Evolutionary conservation across 2,113 vertebrate genomes (phyloP).

Genomic region (Bagarius yarrelli): DNA sequence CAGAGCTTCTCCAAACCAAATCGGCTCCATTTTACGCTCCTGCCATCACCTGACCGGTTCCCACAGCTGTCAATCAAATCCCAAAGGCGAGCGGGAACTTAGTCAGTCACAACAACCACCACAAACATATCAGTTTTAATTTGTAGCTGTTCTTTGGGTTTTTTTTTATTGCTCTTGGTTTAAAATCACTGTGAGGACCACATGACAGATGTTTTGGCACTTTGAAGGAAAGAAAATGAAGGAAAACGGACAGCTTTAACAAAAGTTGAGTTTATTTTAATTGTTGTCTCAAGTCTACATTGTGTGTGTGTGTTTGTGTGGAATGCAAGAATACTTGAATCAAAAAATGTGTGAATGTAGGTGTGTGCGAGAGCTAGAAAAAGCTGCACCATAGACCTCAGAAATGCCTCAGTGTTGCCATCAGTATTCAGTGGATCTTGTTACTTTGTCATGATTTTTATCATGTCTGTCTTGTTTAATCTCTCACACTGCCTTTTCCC

Average conservation of each 20-base stretch:
- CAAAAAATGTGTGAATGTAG: neutral
- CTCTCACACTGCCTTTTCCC: slow-evolving; percentile 9
- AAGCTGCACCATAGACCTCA: slow-evolving; percentile 27
- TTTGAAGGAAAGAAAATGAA: slow-evolving; percentile 36
- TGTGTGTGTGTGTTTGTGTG: neutral
- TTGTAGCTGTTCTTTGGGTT: neutral
- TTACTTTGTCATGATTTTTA: slow-evolving; percentile 4
- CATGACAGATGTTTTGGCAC: slow-evolving; percentile 36
- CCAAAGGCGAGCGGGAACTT: neutral
- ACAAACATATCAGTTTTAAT: neutral
- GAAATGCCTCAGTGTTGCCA: slow-evolving; percentile 17
- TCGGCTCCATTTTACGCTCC: neutral
- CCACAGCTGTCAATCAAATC: slow-evolving; percentile 4
- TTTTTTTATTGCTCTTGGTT: neutral
- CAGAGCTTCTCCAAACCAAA: neutral
- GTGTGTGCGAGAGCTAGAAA: neutral
- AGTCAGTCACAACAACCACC: neutral
- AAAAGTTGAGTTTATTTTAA: slow-evolving; percentile 31
- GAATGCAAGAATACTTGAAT: slow-evolving; percentile 18
- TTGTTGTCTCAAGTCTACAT: slow-evolving; percentile 16
- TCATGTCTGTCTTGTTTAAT: slow-evolving; percentile 13
- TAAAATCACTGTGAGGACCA: slow-evolving; percentile 38
- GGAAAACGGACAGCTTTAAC: slow-evolving; percentile 1
- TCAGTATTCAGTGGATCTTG: slow-evolving; percentile 42
- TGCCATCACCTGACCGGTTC: neutral